Evolutionary conservation across 2,113 vertebrate species (phyloP).

Genomic region (Tricholaema leucomelas): DNA sequence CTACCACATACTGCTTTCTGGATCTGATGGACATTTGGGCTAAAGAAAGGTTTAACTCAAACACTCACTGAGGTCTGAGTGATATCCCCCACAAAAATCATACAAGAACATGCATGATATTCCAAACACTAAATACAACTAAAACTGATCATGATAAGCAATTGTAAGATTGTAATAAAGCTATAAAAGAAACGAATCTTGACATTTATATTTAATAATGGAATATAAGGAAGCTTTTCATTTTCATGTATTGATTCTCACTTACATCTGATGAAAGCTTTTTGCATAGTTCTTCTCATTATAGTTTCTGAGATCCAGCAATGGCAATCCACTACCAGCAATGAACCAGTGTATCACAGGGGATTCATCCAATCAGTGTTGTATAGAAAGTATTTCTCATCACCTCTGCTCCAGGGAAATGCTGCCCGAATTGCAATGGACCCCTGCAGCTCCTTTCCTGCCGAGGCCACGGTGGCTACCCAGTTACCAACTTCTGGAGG

Average conservation of each 20-base stretch:
- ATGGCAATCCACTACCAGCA: neutral
- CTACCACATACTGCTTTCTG: neutral
- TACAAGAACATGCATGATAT: neutral
- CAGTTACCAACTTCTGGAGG: conserved; percentile 86
- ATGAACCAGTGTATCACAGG: neutral
- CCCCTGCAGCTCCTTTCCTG: conserved; percentile 79
- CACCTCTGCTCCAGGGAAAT: conserved; percentile 72
- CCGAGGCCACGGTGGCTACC: conserved; percentile 81
- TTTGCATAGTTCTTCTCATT: neutral
- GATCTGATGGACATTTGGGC: neutral
- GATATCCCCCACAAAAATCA: neutral
- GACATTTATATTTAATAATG: neutral
- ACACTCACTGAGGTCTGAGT: neutral
- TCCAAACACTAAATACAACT: neutral
- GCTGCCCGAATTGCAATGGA: conserved; percentile 79
- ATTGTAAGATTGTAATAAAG: neutral
- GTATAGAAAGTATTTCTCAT: no score
- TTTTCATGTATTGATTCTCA: neutral
- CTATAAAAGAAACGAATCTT: neutral
- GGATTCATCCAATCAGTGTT: neutral
- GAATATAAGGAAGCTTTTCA: neutral
- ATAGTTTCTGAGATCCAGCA: neutral
- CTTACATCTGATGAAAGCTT: neutral
- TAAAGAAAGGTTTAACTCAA: neutral
- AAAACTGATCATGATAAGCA: neutral